Percentiles rank a stretch among this genome's conserved stretches.
Conservation (phyloP, 2,888 invertebrate species). For the Acanthosepion pharaonis region DNA sequence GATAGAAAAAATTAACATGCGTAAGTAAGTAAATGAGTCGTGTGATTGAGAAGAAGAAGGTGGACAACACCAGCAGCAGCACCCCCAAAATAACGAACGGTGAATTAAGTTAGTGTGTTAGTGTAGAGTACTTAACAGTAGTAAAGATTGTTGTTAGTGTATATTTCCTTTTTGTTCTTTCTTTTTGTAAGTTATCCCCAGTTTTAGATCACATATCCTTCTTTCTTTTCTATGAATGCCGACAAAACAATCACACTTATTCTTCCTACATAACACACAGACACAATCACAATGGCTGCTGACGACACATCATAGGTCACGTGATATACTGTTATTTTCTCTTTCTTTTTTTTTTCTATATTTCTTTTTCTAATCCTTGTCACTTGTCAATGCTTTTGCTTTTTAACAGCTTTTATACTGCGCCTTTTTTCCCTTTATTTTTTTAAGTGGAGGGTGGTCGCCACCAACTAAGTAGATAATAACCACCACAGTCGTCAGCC, state of each 20-base stretch:
- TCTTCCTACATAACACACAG: too few relatives aligned
- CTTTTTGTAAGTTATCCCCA: not conserved
- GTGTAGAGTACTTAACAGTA: not conserved
- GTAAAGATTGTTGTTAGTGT: not conserved
- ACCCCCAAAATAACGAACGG: not conserved
- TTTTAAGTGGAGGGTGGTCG: not conserved
- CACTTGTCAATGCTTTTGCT: not conserved
- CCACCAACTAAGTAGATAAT: not conserved
- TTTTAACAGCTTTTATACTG: not conserved
- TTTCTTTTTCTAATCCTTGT: not conserved
- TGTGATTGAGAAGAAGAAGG: not conserved
- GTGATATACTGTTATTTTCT: not conserved
- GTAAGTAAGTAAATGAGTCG: slow-evolving; percentile 8
- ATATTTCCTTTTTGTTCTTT: not conserved
- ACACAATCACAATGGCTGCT: not conserved
- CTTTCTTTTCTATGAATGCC: not conserved
- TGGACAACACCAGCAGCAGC: not conserved
- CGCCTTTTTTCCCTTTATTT: not conserved
- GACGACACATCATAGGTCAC: slow-evolving; percentile 21
- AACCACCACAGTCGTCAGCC: not conserved
- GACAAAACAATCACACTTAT: too few relatives aligned
- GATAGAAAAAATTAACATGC: not conserved
- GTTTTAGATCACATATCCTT: not conserved
- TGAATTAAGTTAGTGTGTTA: not conserved
- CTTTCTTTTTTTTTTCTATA: not conserved